phyloP scores from a whole-genome alignment of 2,888 invertebrate genomes.

The Caenorhabditis imperialis region DNA sequence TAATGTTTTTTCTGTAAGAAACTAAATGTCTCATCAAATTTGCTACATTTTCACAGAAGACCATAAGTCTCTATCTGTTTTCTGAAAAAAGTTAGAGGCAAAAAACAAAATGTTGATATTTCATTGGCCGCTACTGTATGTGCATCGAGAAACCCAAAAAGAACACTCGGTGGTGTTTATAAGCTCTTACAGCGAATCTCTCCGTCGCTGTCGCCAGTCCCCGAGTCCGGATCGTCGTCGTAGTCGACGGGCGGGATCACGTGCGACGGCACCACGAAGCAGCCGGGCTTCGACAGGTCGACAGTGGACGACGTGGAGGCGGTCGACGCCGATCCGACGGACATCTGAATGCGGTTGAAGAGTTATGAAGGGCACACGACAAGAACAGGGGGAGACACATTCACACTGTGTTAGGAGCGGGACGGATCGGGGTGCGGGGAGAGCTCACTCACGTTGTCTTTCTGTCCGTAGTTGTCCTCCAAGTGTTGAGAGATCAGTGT shows the following conservation, averaged over 20 bases:
- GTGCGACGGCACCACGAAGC: slow-evolving; percentile 36
- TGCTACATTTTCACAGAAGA: no score
- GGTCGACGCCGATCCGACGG: slow-evolving; percentile 66
- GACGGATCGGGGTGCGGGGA: slow-evolving; percentile 9
- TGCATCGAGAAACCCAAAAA: slow-evolving; percentile 9
- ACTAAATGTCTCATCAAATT: no score
- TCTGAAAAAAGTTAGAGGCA: no score
- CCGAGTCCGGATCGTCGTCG: slow-evolving; percentile 75
- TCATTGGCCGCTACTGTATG: slow-evolving; percentile 5
- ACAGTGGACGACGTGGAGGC: slow-evolving; percentile 56
- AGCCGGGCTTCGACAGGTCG: slow-evolving; percentile 35
- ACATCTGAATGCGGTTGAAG: slow-evolving; percentile 63
- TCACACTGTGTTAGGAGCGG: slow-evolving; percentile 34
- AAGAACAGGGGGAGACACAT: slow-evolving; percentile 39
- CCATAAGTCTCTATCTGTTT: no score
- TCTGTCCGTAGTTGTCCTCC: slow-evolving; percentile 73
- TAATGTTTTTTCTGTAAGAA: no score
- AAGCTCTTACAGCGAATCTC: slow-evolving; percentile 61
- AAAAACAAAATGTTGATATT: no score
- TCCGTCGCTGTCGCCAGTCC: slow-evolving; percentile 74
- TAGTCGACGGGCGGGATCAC: slow-evolving; percentile 73
- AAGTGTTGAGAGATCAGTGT: slow-evolving; percentile 76
- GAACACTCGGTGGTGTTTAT: slow-evolving; percentile 16
- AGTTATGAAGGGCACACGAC: slow-evolving; percentile 26
- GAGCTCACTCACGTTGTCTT: slow-evolving; percentile 61